Conservation (phyloP, 2,888 invertebrate species). For the Deroplatys truncata region DNA sequence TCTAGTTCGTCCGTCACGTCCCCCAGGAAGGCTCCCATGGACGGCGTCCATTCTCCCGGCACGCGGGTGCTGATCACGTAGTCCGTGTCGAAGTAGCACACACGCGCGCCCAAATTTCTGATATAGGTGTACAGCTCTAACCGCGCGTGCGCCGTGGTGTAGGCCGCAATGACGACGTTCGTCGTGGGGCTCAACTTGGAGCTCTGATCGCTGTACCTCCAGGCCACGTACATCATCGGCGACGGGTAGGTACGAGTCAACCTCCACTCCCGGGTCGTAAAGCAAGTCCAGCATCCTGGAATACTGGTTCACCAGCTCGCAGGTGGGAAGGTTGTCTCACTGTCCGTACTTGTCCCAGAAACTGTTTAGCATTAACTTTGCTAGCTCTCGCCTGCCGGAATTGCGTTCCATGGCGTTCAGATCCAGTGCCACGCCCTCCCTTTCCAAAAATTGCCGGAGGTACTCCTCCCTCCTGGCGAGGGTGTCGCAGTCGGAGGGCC, state of each 20-base stretch:
- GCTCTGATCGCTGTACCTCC: not conserved
- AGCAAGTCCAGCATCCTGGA: not conserved
- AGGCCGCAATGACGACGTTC: no score
- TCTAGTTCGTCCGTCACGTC: no score
- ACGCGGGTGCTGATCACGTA: not conserved
- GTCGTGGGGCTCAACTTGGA: not conserved
- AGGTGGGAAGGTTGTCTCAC: not conserved
- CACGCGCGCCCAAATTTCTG: not conserved
- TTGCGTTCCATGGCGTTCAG: not conserved
- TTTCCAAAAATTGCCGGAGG: not conserved
- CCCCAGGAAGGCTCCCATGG: no score
- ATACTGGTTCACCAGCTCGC: not conserved
- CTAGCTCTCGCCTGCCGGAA: not conserved
- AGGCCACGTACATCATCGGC: not conserved
- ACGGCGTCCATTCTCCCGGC: no score
- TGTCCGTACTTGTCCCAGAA: not conserved
- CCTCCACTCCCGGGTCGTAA: not conserved
- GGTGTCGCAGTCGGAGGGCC: not conserved
- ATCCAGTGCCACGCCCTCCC: not conserved
- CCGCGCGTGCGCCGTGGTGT: no score
- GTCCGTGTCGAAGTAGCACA: not conserved
- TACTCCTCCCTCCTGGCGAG: not conserved
- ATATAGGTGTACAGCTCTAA: no score
- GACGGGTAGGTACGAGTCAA: not conserved
- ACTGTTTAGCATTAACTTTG: not conserved